Percentiles rank a stretch among this genome's conserved stretches.
Conservation (phyloP, 2,888 invertebrate genomes). For the Lepidonotus clava region DNA sequence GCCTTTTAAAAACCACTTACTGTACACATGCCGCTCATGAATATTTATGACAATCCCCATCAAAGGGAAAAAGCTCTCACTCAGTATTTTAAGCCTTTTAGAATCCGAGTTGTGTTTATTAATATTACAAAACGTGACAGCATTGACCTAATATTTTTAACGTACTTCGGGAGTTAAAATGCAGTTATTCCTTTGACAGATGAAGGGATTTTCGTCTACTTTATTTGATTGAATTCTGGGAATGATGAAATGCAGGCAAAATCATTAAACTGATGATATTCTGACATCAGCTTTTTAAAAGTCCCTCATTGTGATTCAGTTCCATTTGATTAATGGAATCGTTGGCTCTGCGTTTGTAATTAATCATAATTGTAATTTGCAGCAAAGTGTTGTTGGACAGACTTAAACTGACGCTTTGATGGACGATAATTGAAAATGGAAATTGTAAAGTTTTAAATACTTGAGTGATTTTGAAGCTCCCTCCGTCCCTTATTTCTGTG, state of each 20-base stretch:
- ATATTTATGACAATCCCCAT: not conserved
- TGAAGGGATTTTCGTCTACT: not conserved
- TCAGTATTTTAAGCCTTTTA: too few species aligned
- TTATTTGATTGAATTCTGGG: not conserved
- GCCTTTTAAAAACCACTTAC: too few species aligned
- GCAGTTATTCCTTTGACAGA: too few species aligned
- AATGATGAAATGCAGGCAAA: not conserved
- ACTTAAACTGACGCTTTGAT: conserved; percentile 8
- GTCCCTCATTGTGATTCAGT: not conserved
- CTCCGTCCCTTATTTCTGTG: too few species aligned
- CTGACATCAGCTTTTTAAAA: conserved; percentile 7
- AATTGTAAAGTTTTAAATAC: conserved; percentile 44
- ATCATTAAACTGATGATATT: conserved; percentile 19
- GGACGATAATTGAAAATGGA: conserved; percentile 46
- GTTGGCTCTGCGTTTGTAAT: conserved; percentile 7
- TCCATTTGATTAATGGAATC: conserved; percentile 36
- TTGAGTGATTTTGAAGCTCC: conserved; percentile 28
- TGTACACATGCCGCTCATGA: not conserved
- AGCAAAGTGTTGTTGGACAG: conserved; percentile 36
- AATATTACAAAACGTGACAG: too few species aligned
- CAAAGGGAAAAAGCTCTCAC: too few species aligned
- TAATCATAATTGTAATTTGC: conserved; percentile 44
- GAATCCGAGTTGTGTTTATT: too few species aligned
- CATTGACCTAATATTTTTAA: too few species aligned
- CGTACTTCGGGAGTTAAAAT: too few species aligned